Evolutionary conservation across 2,888 invertebrate species (phyloP).

Genomic region (Noctua fimbriata): DNA sequence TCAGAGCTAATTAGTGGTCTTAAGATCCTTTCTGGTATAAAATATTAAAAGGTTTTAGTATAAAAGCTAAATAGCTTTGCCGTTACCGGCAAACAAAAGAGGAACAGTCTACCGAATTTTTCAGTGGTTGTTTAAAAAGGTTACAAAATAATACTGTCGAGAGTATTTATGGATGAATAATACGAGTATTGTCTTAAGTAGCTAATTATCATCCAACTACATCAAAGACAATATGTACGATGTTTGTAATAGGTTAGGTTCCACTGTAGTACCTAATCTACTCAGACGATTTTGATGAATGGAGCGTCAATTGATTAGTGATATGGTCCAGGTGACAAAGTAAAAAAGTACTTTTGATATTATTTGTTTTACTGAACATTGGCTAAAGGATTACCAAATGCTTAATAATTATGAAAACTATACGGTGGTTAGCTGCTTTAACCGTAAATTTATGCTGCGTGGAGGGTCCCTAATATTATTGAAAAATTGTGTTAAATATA

Average conservation of each 20-base stretch:
- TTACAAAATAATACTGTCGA: not conserved
- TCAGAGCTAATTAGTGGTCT: constrained; percentile 36
- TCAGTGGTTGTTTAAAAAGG: not conserved
- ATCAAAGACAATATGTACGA: not conserved
- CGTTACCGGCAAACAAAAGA: constrained; percentile 8
- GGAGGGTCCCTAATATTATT: too few species aligned
- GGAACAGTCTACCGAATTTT: not conserved
- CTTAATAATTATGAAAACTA: too few species aligned
- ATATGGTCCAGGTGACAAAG: not conserved
- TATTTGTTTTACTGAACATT: too few species aligned
- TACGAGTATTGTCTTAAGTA: not conserved
- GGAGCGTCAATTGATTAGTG: not conserved
- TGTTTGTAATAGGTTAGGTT: not conserved
- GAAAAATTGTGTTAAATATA: too few species aligned
- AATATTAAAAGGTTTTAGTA: constrained; percentile 35
- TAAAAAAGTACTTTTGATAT: too few species aligned
- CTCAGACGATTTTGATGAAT: not conserved
- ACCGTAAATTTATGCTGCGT: too few species aligned
- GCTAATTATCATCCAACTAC: not conserved
- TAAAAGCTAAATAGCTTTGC: constrained; percentile 18
- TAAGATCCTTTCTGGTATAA: constrained; percentile 4
- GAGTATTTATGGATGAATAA: not conserved
- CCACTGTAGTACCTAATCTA: not conserved
- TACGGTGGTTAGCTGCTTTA: too few species aligned
- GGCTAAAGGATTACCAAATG: too few species aligned